Percentiles rank a stretch among this genome's conserved stretches.
These are phyloP conservation scores for Thoracochromis brauschi DNA, from an alignment of 2,113 vertebrate species.

Conservation along the genomic window DNA sequence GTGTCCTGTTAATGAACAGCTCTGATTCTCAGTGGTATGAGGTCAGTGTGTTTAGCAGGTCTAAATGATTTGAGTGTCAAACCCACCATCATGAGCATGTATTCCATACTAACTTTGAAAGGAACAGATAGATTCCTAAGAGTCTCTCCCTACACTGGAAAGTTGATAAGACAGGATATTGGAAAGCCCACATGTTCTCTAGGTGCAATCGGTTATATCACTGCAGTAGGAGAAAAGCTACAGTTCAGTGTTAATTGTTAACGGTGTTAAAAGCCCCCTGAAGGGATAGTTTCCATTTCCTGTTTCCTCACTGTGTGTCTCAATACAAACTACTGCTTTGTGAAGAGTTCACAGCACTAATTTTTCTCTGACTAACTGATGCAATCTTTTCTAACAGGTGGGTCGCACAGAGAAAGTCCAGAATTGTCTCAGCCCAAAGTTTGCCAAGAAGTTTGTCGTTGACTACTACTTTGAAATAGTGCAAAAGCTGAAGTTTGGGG, in stretches of 20 bases:
- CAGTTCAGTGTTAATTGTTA: background rate
- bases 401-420: constrained; percentile 87
- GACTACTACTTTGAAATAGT: constrained; percentile 98
- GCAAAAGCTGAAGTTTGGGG: constrained; percentile 89
- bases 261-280: background rate
- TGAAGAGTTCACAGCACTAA: background rate
- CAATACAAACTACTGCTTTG: background rate
- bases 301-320: background rate
- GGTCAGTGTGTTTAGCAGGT: constrained; percentile 15
- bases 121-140: background rate
- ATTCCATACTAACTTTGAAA: accelerated
- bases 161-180: background rate
- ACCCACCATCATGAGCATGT: background rate
- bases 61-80: background rate
- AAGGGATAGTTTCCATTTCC: background rate
- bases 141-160: background rate
- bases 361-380: background rate
- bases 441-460: constrained; percentile 85
- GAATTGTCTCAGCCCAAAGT: constrained; percentile 87
- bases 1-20: constrained; percentile 72
- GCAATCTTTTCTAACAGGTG: constrained; percentile 15
- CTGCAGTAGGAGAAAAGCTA: background rate
- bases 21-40: constrained; percentile 51
- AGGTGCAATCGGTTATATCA: background rate
- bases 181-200: too few species aligned